Conservation (phyloP, 2,113 vertebrate genomes). For the Arothron firmamentum region DNA sequence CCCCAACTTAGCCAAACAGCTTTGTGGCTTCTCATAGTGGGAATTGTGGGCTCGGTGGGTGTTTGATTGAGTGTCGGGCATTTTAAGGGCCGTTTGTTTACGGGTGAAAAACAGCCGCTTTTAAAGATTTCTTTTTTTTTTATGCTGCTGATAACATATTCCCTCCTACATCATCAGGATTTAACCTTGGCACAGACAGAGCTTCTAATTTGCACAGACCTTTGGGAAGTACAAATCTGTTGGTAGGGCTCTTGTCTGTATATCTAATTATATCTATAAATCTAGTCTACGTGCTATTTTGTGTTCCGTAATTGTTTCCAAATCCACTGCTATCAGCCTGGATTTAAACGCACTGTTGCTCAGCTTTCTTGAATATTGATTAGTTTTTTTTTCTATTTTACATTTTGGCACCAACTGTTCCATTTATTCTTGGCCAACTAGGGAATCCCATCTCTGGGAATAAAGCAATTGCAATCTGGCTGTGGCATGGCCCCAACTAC, state of each 20-base stretch:
- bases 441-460: constrained; percentile 73
- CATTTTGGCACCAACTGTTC: constrained; percentile 65
- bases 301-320: background rate
- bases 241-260: constrained; percentile 23
- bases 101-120: constrained; percentile 27
- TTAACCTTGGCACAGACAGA: constrained; percentile 27
- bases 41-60: constrained; percentile 20
- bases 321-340: no score
- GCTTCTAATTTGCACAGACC: constrained; percentile 9
- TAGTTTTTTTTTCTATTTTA: constrained; percentile 56
- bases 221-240: constrained; percentile 13
- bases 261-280: constrained; percentile 1
- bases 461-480: constrained; percentile 68
- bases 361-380: constrained; percentile 70
- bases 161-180: constrained; percentile 15
- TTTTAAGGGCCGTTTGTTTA: constrained; percentile 20
- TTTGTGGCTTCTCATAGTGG: constrained; percentile 36
- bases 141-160: constrained; percentile 2
- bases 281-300: background rate
- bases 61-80: constrained; percentile 17
- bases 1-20: constrained; percentile 37
- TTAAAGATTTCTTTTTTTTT: no score
- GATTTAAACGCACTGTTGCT: constrained; percentile 31
- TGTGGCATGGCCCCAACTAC: constrained; percentile 55
- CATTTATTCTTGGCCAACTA: constrained; percentile 70